phyloP scores from a whole-genome alignment of 2,797 vertebrate genomes.

The Ctenochaetus hawaiiensis region DNA sequence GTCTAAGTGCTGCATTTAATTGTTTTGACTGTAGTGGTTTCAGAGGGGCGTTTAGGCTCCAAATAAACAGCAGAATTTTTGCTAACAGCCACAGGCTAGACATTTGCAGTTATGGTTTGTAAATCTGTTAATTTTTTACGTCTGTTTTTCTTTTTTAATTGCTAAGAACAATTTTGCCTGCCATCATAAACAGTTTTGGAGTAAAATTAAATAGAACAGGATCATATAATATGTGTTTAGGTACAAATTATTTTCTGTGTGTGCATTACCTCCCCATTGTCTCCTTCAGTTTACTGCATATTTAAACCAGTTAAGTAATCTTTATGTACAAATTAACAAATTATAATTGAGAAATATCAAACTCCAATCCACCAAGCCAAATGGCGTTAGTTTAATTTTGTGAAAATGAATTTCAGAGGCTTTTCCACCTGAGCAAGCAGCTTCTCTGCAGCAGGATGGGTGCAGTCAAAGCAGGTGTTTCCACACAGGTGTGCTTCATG shows the following conservation, averaged over 20 bases:
- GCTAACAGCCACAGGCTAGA: conserved; percentile 15
- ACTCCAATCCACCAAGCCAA: conserved; percentile 13
- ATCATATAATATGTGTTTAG: neutral
- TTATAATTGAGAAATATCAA: conserved; percentile 33
- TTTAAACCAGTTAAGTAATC: conserved; percentile 7
- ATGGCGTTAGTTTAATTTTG: conserved; percentile 16
- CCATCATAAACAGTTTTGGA: neutral
- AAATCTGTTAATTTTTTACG: neutral
- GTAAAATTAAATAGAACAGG: neutral
- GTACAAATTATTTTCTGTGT: neutral
- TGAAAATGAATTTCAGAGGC: conserved; percentile 27
- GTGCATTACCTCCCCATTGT: neutral
- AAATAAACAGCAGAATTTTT: conserved; percentile 34
- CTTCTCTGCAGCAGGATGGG: conserved; percentile 26
- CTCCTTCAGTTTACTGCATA: conserved; percentile 1
- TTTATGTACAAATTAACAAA: conserved; percentile 19
- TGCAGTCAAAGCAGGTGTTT: conserved; percentile 66
- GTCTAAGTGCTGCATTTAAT: conserved; percentile 45
- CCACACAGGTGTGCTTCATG: conserved; percentile 68
- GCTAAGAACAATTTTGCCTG: neutral
- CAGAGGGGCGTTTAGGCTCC: conserved; percentile 34
- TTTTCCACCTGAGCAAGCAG: conserved; percentile 33
- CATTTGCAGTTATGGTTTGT: conserved; percentile 14
- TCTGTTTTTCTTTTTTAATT: conserved; percentile 1
- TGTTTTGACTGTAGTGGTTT: conserved; percentile 42